These are phyloP conservation scores for Odontothrips loti DNA, from an alignment of 2,888 invertebrate species.

Conservation along the genomic window DNA sequence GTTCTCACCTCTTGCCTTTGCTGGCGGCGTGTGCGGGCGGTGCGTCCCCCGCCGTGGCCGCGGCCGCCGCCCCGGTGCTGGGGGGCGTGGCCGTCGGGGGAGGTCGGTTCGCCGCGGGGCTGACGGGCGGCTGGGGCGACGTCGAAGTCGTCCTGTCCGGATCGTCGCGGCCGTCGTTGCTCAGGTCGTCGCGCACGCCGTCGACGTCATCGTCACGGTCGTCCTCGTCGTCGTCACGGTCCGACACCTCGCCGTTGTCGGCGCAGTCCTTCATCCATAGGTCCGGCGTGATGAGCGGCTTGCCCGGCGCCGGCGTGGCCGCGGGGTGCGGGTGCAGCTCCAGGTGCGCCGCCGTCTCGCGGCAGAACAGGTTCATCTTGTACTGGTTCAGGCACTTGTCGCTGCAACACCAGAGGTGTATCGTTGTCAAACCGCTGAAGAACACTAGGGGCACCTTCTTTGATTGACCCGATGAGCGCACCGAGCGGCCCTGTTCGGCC, in stretches of 20 bases:
- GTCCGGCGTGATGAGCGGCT: conserved; percentile 73
- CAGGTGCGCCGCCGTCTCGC: conserved; percentile 86
- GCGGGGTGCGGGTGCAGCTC: conserved; percentile 69
- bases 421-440: too few species aligned
- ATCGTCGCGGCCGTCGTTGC: conserved; percentile 29
- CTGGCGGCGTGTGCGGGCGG: conserved; percentile 7
- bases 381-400: conserved; percentile 93
- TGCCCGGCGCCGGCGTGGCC: conserved; percentile 46
- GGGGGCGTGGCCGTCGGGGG: conserved; percentile 32
- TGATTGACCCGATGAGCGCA: too few species aligned
- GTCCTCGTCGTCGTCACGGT: conserved; percentile 33
- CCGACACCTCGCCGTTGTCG: not conserved
- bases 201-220: conserved; percentile 29
- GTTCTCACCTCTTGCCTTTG: not conserved
- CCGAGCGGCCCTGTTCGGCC: too few species aligned
- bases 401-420: conserved; percentile 53
- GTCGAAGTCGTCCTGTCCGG: conserved; percentile 35
- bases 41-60: conserved; percentile 31
- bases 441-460: too few species aligned
- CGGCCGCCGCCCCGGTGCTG: conserved; percentile 29
- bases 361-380: conserved; percentile 95
- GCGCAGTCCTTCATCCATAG: conserved; percentile 81
- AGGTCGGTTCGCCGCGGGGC: conserved; percentile 32
- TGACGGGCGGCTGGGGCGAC: conserved; percentile 34
- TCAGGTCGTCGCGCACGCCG: conserved; percentile 29